A percentile compares a stretch with the other conserved stretches of the same genome.
These are phyloP conservation scores for Eupithecia abbreviata DNA, from an alignment of 2,888 invertebrate genomes.

Conservation along the genomic window DNA sequence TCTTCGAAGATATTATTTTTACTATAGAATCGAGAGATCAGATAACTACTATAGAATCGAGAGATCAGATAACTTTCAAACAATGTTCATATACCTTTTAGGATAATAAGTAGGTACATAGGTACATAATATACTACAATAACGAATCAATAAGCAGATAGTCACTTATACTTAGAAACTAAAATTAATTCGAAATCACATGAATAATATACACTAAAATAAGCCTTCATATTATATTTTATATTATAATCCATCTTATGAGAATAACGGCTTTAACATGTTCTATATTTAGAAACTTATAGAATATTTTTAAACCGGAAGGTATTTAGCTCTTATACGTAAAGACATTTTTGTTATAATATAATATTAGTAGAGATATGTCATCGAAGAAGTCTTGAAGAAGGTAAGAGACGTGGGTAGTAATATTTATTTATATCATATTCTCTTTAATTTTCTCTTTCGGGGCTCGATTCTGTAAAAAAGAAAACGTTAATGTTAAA, in stretches of 20 bases:
- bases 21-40: no score
- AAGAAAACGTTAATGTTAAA: conserved; percentile 39
- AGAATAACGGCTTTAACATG: neutral
- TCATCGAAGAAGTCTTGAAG: conserved; percentile 47
- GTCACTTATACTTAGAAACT: neutral
- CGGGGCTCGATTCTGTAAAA: conserved; percentile 68
- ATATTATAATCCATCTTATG: conserved; percentile 17
- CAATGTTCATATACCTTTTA: no score
- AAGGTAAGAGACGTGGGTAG: conserved; percentile 13
- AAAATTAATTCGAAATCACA: conserved; percentile 13
- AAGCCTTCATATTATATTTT: conserved; percentile 52
- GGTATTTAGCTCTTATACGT: neutral
- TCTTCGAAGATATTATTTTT: no score
- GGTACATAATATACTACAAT: neutral
- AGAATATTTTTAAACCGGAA: neutral
- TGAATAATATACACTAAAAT: conserved; percentile 47
- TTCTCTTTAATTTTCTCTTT: conserved; percentile 53
- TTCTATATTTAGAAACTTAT: neutral
- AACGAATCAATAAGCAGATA: neutral
- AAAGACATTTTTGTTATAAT: neutral
- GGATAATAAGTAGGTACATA: neutral
- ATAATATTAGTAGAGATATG: conserved; percentile 57
- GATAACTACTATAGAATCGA: no score
- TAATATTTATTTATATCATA: neutral
- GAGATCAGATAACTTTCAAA: no score